phyloP scores from a whole-genome alignment of 2,113 vertebrate genomes.

The Xenus cinereus region DNA sequence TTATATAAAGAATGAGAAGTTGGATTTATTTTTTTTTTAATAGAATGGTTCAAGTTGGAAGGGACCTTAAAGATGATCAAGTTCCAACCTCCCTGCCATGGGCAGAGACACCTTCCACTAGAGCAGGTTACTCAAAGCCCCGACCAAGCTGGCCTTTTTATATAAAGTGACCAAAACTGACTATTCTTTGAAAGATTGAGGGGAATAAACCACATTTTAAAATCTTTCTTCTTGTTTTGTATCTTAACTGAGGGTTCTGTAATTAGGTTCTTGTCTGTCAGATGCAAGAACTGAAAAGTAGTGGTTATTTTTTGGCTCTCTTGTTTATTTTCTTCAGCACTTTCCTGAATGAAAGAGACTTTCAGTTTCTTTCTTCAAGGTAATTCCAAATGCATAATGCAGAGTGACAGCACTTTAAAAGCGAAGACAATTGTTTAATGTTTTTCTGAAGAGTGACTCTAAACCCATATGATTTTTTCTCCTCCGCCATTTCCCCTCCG shows the following conservation, averaged over 20 bases:
- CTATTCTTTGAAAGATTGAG: not conserved
- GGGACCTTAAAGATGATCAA: not conserved
- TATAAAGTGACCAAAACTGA: not conserved
- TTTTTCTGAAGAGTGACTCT: not conserved
- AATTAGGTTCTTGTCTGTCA: not conserved
- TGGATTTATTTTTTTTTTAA: not conserved
- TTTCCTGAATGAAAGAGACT: not conserved
- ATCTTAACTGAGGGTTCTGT: not conserved
- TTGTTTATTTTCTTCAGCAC: not conserved
- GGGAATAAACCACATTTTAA: not conserved
- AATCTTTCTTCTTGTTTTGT: not conserved
- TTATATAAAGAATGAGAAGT: not conserved
- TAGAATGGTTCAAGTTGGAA: not conserved
- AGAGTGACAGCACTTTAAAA: not conserved
- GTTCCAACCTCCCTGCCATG: not conserved
- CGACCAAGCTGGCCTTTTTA: not conserved
- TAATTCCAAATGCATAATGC: not conserved
- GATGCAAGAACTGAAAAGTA: not conserved
- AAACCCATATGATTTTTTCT: not conserved
- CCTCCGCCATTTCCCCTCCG: fast-evolving
- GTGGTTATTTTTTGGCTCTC: not conserved
- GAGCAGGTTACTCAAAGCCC: not conserved
- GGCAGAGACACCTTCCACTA: not conserved
- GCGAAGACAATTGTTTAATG: not conserved
- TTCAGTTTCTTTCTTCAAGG: not conserved